Conservation (phyloP, 1,140 invertebrate genomes). For the Tenebrio molitor region DNA sequence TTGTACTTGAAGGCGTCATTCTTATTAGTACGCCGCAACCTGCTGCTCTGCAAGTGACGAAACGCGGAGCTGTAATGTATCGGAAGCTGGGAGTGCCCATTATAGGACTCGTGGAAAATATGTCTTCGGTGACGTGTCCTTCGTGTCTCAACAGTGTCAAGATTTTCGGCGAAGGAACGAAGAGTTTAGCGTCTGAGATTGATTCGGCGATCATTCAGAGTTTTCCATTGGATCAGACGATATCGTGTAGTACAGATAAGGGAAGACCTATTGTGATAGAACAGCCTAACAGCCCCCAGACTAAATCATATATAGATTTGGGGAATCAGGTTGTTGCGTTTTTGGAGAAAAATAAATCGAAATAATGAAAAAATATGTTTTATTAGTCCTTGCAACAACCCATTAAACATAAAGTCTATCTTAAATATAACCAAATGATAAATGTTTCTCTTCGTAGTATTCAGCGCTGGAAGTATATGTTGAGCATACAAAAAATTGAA, state of each 20-base stretch:
- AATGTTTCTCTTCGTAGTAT: not conserved
- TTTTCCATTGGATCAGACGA: conserved; percentile 80
- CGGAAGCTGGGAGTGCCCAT: conserved; percentile 84
- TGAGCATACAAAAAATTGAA: conserved; percentile 14
- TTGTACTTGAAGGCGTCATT: conserved; percentile 72
- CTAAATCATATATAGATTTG: conserved; percentile 71
- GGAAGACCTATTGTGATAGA: conserved; percentile 85
- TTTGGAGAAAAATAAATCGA: conserved; percentile 60
- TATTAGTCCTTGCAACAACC: conserved; percentile 56
- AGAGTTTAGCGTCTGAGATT: conserved; percentile 70
- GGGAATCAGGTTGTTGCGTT: conserved; percentile 70
- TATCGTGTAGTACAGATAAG: conserved; percentile 79
- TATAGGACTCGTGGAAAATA: conserved; percentile 88
- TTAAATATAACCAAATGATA: conserved; percentile 23
- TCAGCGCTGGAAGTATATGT: conserved; percentile 24
- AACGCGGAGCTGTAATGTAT: conserved; percentile 85
- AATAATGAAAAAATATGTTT: conserved; percentile 57
- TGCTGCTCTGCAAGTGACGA: conserved; percentile 84
- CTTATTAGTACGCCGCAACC: conserved; percentile 90
- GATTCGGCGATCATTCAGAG: conserved; percentile 75
- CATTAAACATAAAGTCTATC: conserved; percentile 45
- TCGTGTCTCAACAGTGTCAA: conserved; percentile 76
- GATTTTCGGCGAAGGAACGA: conserved; percentile 74
- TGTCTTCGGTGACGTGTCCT: conserved; percentile 81
- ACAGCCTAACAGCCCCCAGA: conserved; percentile 73